These are phyloP conservation scores for Tachycineta bicolor DNA, from an alignment of 2,113 vertebrate genomes.

Conservation along the genomic window DNA sequence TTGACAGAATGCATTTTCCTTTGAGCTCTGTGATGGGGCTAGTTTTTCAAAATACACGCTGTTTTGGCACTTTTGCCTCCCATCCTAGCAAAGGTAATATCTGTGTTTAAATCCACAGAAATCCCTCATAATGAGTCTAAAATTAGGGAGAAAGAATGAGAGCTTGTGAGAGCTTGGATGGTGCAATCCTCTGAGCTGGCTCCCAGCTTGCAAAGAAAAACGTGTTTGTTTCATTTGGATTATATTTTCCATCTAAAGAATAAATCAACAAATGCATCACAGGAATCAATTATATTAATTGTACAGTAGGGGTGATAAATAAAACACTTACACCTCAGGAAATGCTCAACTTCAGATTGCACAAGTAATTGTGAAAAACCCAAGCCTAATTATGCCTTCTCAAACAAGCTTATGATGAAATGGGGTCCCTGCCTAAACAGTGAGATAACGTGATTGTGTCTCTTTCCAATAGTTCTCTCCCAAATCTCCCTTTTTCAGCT, in stretches of 20 bases:
- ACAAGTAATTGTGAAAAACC: neutral
- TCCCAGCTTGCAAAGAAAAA: neutral
- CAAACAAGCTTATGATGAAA: slow-evolving; percentile 21
- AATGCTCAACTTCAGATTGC: slow-evolving; percentile 4
- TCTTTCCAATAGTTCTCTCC: neutral
- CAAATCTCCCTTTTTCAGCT: neutral
- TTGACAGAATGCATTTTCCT: neutral
- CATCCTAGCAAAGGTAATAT: neutral
- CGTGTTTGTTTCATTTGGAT: neutral
- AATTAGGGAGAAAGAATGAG: neutral
- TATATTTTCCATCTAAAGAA: neutral
- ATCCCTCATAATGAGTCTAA: neutral
- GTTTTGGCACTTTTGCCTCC: neutral
- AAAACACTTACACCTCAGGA: slow-evolving; percentile 39
- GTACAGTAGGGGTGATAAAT: neutral
- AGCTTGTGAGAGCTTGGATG: neutral
- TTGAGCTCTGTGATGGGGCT: neutral
- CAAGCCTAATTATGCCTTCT: neutral
- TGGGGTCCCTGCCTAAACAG: neutral
- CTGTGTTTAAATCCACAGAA: neutral
- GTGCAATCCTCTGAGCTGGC: neutral
- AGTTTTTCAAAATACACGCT: neutral
- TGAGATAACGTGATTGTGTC: neutral
- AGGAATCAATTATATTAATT: slow-evolving; percentile 21
- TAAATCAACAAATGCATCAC: neutral